phyloP scores from a whole-genome alignment of 2,888 invertebrate genomes.

The Stictocephala bisonia region DNA sequence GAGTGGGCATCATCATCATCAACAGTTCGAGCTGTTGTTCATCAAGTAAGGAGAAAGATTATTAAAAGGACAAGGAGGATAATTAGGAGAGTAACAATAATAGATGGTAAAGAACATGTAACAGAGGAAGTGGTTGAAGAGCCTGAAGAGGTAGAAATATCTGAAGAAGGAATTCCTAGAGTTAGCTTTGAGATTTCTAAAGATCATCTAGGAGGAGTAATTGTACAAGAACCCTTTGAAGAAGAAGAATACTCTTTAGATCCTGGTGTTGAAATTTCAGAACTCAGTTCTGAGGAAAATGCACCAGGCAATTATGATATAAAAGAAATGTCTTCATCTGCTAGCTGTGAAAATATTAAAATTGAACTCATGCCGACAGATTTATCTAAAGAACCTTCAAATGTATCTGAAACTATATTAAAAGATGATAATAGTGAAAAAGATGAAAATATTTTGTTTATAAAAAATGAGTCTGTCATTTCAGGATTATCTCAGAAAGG shows the following conservation, averaged over 20 bases:
- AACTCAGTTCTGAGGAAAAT: conserved; percentile 43
- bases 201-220: conserved; percentile 66
- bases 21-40: conserved; percentile 81
- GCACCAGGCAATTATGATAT: background rate
- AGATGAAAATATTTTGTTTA: background rate
- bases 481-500: too few relatives aligned
- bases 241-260: conserved; percentile 42
- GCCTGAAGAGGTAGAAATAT: conserved; percentile 80
- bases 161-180: conserved; percentile 77
- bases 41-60: conserved; percentile 70
- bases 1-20: conserved; percentile 73
- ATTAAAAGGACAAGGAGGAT: conserved; percentile 72
- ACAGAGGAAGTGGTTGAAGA: conserved; percentile 88
- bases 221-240: conserved; percentile 45
- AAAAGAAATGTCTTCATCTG: background rate
- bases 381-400: too few relatives aligned
- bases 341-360: too few relatives aligned
- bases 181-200: conserved; percentile 75
- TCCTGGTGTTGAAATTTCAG: conserved; percentile 49
- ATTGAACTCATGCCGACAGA: too few relatives aligned
- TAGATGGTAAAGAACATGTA: conserved; percentile 86
- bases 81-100: conserved; percentile 79
- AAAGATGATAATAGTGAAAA: background rate
- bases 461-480: conserved; percentile 1
- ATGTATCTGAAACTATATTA: background rate